Conservation (phyloP, 2,888 invertebrate genomes). For the Netelia fuscicornis region DNA sequence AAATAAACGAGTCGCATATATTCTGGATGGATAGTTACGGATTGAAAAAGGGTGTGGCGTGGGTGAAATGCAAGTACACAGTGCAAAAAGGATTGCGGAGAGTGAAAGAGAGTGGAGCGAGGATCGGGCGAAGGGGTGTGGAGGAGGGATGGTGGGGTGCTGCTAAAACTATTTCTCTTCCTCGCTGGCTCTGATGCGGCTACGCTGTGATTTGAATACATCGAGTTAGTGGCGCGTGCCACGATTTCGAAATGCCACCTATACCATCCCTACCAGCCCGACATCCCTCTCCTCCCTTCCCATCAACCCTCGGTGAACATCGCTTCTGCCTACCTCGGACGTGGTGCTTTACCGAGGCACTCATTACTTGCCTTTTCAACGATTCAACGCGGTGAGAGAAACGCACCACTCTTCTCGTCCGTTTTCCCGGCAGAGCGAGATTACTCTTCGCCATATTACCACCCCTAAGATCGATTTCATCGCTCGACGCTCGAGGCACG, state of each 20-base stretch:
- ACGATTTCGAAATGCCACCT: slow-evolving; percentile 76
- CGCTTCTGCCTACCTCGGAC: slow-evolving; percentile 56
- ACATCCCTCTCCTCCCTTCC: slow-evolving; percentile 3
- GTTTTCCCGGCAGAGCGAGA: not conserved
- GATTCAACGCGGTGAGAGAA: slow-evolving; percentile 51
- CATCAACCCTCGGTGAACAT: not conserved
- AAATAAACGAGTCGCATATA: not conserved
- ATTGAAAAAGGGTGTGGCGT: slow-evolving; percentile 66
- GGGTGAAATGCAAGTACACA: slow-evolving; percentile 35
- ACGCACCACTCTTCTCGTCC: slow-evolving; percentile 38
- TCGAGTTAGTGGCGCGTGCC: slow-evolving; percentile 84
- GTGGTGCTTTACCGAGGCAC: slow-evolving; percentile 63
- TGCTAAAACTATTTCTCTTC: slow-evolving; percentile 82
- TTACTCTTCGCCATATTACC: slow-evolving; percentile 26
- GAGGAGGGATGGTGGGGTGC: slow-evolving; percentile 9
- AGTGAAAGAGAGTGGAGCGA: slow-evolving; percentile 11
- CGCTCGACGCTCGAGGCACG: slow-evolving; percentile 4
- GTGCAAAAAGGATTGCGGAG: slow-evolving; percentile 11
- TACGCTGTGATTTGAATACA: slow-evolving; percentile 84
- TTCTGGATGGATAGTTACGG: slow-evolving; percentile 14
- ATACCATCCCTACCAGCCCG: slow-evolving; percentile 9
- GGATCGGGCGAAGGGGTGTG: not conserved
- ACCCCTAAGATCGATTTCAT: slow-evolving; percentile 48
- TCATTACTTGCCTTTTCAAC: slow-evolving; percentile 72
- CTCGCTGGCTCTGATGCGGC: slow-evolving; percentile 72